Evolutionary conservation across 2,888 invertebrate species (phyloP).

Genomic region (Cactoblastis cactorum): DNA sequence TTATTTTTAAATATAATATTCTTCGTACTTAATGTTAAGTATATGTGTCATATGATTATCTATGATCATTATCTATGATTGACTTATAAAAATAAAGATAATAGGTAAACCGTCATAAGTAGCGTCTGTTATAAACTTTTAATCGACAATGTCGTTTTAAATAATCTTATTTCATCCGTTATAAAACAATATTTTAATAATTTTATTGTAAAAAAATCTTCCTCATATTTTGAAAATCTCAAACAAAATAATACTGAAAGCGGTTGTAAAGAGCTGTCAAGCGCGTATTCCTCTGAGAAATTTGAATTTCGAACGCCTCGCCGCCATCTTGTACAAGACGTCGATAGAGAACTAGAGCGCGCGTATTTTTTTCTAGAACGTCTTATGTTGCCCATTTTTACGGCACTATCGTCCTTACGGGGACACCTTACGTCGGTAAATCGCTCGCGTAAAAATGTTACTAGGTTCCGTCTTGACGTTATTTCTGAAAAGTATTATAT

Average conservation of each 20-base stretch:
- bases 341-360: slow-evolving; percentile 72
- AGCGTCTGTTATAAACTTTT: too few relatives aligned
- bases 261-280: slow-evolving; percentile 32
- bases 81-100: too few relatives aligned
- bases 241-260: slow-evolving; percentile 46
- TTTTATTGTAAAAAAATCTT: neutral
- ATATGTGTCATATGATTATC: too few relatives aligned
- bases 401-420: slow-evolving; percentile 74
- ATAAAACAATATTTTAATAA: too few relatives aligned
- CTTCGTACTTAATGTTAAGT: too few relatives aligned
- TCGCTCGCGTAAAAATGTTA: slow-evolving; percentile 76
- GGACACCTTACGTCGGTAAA: slow-evolving; percentile 69
- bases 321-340: slow-evolving; percentile 78
- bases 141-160: too few relatives aligned
- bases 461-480: slow-evolving; percentile 48
- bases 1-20: too few relatives aligned
- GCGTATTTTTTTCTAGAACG: slow-evolving; percentile 72
- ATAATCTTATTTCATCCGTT: too few relatives aligned
- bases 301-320: slow-evolving; percentile 74
- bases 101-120: too few relatives aligned
- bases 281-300: slow-evolving; percentile 69
- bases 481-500: slow-evolving; percentile 28
- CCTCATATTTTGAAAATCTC: slow-evolving; percentile 18
- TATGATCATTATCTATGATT: too few relatives aligned
- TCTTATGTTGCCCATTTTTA: slow-evolving; percentile 75